Evolutionary conservation across 2,113 vertebrate genomes (phyloP).

Genomic region (Strigops habroptila): DNA sequence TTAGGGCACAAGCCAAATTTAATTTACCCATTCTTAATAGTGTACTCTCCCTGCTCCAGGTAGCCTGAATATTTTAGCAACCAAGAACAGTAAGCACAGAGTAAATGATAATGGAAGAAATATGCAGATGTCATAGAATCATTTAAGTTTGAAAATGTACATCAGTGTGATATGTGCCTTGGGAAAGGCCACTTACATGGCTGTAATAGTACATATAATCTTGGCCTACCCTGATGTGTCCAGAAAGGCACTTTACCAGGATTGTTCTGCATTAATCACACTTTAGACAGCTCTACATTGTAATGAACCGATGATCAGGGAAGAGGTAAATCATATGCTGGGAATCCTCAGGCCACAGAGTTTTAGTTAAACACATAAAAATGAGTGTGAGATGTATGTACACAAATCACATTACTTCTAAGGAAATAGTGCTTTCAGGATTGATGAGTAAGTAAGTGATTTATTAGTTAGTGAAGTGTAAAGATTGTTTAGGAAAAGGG

Average conservation of each 20-base stretch:
- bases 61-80: too few species aligned
- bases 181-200: not conserved
- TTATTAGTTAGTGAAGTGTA: not conserved
- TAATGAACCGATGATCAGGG: not conserved
- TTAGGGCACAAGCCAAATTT: too few species aligned
- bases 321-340: not conserved
- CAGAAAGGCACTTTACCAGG: not conserved
- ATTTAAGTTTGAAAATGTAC: too few species aligned
- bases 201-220: not conserved
- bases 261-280: not conserved
- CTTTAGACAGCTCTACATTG: not conserved
- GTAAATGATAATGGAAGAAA: too few species aligned
- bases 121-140: too few species aligned
- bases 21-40: too few species aligned
- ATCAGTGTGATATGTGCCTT: not conserved
- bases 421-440: not conserved
- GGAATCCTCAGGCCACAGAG: not conserved
- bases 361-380: not conserved
- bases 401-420: not conserved
- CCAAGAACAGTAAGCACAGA: too few species aligned
- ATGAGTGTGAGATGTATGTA: not conserved
- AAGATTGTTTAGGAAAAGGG: slow-evolving; percentile 12
- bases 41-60: too few species aligned
- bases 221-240: not conserved
- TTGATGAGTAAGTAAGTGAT: not conserved